Base-by-base conservation (phyloP, 2,888 invertebrate genomes). In the Sphecodes monilicornis region DNA sequence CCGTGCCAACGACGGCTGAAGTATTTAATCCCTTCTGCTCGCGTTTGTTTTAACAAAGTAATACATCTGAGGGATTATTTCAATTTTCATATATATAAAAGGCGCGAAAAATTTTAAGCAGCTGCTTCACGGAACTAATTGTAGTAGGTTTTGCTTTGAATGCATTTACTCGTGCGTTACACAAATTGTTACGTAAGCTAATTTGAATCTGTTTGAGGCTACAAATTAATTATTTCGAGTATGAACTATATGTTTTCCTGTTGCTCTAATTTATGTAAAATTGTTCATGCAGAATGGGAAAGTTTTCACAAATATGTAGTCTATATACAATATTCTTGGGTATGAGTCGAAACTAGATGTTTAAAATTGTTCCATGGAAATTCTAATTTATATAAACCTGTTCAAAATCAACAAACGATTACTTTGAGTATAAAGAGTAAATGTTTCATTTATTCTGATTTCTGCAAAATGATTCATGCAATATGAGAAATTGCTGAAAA, bases 121-220 rank as follows among this genome's bases (percentile, higher is more conserved):
- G 4, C 57, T 5, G 57, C 57, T 5, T 13, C 26, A 57, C 26
- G 5, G 26, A 11, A 13, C 57, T 57, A n/a, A 57, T 57, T 26
- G 26, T 0, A 57, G 13, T 26, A 57, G 26, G 26, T 26, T 57
- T 13, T 4, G 13, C 13, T 1, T 26, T 5, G 5, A 26, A 26
- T 1, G 1, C 13, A 1, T 57, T 29, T 26, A 4, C 26, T 50
- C 22, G 10, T 1, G 50, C 22, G 4, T 0, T 5, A 5, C 13
- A 26, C 16, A 26, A 26, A 13, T 26, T 57, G 13, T 57, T 57
- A 13, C 11, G 16, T 13, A 29, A 22, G 10, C 50, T 50, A 22
- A 22, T 22, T 0, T 8, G 22, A 50, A 22, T 50, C 10, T 50
- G 50, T 22, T 22, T 3, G 50, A n/a, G 22, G 10, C 10, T 10